Base-by-base conservation (phyloP, 2,113 vertebrate genomes). In the Chlamydotis undulata region DNA sequence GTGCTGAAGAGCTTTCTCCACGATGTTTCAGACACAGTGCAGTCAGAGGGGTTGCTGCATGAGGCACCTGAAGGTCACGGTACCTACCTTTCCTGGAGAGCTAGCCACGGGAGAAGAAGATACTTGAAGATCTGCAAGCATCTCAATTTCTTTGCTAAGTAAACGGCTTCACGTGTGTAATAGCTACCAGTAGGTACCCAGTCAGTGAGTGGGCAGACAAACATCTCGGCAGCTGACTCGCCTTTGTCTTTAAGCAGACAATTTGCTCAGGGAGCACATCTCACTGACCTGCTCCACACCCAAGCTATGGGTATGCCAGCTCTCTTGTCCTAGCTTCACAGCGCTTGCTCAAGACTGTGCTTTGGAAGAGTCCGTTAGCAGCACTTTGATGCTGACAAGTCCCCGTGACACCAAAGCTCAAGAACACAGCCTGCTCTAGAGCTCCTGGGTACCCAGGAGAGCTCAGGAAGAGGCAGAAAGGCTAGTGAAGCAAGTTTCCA, bases 291-390 rank as follows among this genome's bases (percentile, higher is more conserved):
- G 77, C 60, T 95, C 59, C 56, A 67, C 47, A 81, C 39, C 56
- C 37, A 14, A 55, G 41, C 39, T 9, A 21, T 0, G 3, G 78
- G 10, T n/a, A 24, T 0, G 1, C 57, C 6, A 78, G 73, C 23
- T 67, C 78, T 12, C 0, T 39, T 80, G 55, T 24, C 57, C 71
- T 11, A 8, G 19, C 14, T 59, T 31, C 31, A 37, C 25, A 76
- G 59, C 35, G 14, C 49, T 21, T 10, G 25, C 49, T 70, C 56
- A 60, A 56, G 70, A 25, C 37, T 45, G 25, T 1, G 1, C 7
- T 73, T 26, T 31, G n/a, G 41, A 41, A 49, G 16, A n/a, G 26
- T 3, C 25, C 22, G 26, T 43, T 65, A 31, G 23, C 5, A 45
- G 55, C 41, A 43, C 14, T 43, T 43, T 43, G 41, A 43, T 43